phyloP scores from a whole-genome alignment of 1,140 invertebrate genomes.

The Apis florea region DNA sequence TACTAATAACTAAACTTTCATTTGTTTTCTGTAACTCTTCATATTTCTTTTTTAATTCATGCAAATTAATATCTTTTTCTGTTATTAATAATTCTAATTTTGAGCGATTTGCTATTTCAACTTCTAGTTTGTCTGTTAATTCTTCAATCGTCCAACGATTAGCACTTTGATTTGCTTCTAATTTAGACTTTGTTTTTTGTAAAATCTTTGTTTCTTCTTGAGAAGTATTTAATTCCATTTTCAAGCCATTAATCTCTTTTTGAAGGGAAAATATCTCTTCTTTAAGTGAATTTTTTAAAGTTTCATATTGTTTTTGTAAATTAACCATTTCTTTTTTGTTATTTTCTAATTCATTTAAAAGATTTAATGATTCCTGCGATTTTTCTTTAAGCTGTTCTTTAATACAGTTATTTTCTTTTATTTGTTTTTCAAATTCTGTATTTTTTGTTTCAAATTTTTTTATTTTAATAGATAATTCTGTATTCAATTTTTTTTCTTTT shows the following conservation, averaged over 20 bases:
- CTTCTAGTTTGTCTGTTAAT: conserved; percentile 59
- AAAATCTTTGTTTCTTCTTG: conserved; percentile 78
- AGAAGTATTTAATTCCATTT: conserved; percentile 76
- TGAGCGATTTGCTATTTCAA: conserved; percentile 42
- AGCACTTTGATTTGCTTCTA: conserved; percentile 74
- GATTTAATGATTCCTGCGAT: conserved; percentile 50
- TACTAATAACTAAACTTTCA: conserved; percentile 54
- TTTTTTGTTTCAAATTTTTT: conserved; percentile 58
- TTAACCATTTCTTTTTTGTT: conserved; percentile 76
- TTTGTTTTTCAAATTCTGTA: conserved; percentile 47
- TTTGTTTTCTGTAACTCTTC: conserved; percentile 67
- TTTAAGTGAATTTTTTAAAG: conserved; percentile 76
- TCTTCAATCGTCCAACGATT: conserved; percentile 63
- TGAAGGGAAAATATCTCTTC: conserved; percentile 56
- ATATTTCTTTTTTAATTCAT: conserved; percentile 61
- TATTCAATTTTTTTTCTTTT: conserved; percentile 57
- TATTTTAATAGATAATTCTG: conserved; percentile 59
- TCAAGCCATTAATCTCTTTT: conserved; percentile 76
- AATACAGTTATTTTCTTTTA: conserved; percentile 60
- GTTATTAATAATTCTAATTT: conserved; percentile 58
- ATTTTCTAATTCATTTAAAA: conserved; percentile 64
- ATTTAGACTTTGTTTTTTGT: conserved; percentile 78
- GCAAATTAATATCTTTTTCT: conserved; percentile 59
- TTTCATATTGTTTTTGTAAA: conserved; percentile 40
- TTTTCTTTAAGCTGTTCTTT: conserved; percentile 57